phyloP scores from a whole-genome alignment of 2,113 vertebrate genomes.

The Otis tarda region DNA sequence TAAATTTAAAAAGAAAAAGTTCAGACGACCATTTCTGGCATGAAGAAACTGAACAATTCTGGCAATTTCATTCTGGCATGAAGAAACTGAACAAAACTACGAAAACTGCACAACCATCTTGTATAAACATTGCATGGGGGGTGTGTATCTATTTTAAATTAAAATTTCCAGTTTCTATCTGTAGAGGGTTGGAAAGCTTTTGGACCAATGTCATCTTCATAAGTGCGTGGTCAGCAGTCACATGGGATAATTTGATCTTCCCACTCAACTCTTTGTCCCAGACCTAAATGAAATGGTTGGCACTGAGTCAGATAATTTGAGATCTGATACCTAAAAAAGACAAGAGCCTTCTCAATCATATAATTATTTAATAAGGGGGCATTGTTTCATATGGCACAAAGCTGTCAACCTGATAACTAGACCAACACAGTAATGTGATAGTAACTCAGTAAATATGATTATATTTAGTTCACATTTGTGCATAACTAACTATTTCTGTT shows the following conservation, averaged over 20 bases:
- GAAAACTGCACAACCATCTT: not conserved
- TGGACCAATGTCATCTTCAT: not conserved
- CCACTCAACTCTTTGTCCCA: not conserved
- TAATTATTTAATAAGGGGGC: not conserved
- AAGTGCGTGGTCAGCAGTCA: not conserved
- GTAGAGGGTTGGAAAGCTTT: not conserved
- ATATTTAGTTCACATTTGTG: not conserved
- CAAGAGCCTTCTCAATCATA: not conserved
- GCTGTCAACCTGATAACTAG: not conserved
- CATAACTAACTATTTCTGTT: not conserved
- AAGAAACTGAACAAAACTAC: not conserved
- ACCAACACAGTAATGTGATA: not conserved
- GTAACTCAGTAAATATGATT: not conserved
- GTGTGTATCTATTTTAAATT: not conserved
- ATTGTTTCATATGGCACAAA: not conserved
- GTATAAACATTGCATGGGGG: accelerated
- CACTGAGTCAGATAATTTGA: not conserved
- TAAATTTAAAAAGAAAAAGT: not conserved
- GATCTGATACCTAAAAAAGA: not conserved
- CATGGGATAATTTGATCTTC: not conserved
- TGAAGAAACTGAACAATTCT: too few relatives aligned
- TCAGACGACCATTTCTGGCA: not conserved
- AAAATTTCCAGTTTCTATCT: not conserved
- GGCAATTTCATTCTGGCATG: not conserved
- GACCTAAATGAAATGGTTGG: not conserved